Base-by-base conservation (phyloP, 2,113 vertebrate species). In the Brachionichthys hirsutus region DNA sequence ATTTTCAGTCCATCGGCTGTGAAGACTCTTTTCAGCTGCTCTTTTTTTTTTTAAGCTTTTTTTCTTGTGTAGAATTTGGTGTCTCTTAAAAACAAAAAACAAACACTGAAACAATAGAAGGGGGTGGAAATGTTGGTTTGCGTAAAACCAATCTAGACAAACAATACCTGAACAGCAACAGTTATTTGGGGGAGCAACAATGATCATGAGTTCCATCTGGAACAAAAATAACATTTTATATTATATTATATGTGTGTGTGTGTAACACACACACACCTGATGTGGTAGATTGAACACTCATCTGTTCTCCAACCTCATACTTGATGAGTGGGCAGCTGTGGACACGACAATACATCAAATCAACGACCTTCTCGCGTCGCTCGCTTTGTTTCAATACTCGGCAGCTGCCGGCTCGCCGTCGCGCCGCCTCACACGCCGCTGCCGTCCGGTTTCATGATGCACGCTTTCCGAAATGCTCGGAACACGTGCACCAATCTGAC, bases 311-410 rank as follows among this genome's bases (percentile, higher is more conserved):
- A 38, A 2, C 51, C 45, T 16, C 13, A 15, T 43, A 16, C 20
- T 22, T 12, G 49, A 71, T 62, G 43, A 58, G 57, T 47, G 61
- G 74, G 30, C 71, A 68, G 60, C 67, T 78, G 78, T 48, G 49
- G 24, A 45, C 54, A 52, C 9, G 50, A 63, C 54, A 48, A 44
- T 19, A 51, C 45, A 16, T 73, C 55, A 35, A 42, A 66, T 73
- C 56, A 45, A 44, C 34, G 22, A 24, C 35, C 46, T 19, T 17
- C 62, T 53, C 1, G 17, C 11, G 34, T 55, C 0, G 13, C 19
- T 47, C 22, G 48, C 38, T 47, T 19, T 35, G 4, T 67, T 72
- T 4, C 14, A 36, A 14, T 50, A 35, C 20, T 36, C 3, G 56
- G 44, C 67, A 77, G 56, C 70, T 75, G 68, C 73, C 55, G 11